Evolutionary conservation across 1,140 invertebrate species (phyloP), one percentile per base, ranked within the genome.

Genomic region (Polypedilum pembai): DNA sequence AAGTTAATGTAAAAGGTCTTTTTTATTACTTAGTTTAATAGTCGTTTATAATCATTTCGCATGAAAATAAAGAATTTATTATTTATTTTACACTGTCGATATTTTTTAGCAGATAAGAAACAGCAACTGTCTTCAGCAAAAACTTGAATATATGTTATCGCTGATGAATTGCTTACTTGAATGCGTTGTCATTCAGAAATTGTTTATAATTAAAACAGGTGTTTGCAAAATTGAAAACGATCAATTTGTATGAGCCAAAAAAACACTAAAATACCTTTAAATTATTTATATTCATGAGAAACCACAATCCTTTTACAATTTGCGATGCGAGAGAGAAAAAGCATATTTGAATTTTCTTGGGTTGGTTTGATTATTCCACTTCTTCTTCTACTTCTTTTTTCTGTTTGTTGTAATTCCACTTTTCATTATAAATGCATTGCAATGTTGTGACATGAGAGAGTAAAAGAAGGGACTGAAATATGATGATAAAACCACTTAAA

Each of bases 241-340:
- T 56, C 41, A 45, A 56, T 56, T 56, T 56, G 12, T n/a, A 15
- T 56, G 24, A 33, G 5, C 1, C 24, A 33, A 3, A 33, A n/a
- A 1, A 33, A 33, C 24, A 33, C 24, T 33, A 33, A 33, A 33
- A 33, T 33, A 33, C 2, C 24, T 33, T 33, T 33, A 33, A 33
- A 33, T 33, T 33, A 33, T 33, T 33, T 33, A 33, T 33, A 33
- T 33, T 33, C 24, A 33, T 33, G 24, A 33, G 65, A 69, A 69
- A 69, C 65, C 65, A 69, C 65, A 69, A 69, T 69, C 65, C 65
- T 69, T 69, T 69, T 7, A 18, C n/a, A 69, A 45, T 45, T 56
- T 56, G 45, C n/a, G 12, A 33, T 33, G 12, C 7, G 15, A 15
- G n/a, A 2, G 63, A 17, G n/a, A 17, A 69, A 33, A 33, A 69